Conservation (phyloP, 2,797 vertebrate species). For the Smutsia gigantea region DNA sequence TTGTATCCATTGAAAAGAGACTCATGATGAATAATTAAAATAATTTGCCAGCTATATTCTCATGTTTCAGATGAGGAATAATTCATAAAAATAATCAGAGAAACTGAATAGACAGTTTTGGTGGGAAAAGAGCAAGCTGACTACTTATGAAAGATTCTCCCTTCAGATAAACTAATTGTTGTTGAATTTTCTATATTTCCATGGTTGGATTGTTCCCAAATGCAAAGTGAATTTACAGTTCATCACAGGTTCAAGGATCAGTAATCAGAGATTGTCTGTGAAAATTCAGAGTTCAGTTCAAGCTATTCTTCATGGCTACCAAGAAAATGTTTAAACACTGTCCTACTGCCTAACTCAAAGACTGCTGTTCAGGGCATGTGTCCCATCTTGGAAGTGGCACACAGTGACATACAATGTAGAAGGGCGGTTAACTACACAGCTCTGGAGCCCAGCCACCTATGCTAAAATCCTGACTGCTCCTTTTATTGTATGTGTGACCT, state of each 20-base stretch:
- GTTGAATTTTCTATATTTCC: not conserved
- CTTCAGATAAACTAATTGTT: not conserved
- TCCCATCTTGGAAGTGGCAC: not conserved
- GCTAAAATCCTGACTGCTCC: not conserved
- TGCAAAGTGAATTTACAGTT: not conserved
- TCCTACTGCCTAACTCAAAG: not conserved
- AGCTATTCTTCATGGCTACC: not conserved
- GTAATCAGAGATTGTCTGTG: not conserved
- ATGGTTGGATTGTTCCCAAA: not conserved
- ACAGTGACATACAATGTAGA: not conserved
- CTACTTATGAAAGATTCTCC: not conserved
- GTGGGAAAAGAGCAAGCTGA: not conserved
- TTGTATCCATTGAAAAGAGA: not conserved
- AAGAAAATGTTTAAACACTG: not conserved
- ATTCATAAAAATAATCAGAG: constrained; percentile 34
- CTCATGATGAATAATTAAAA: not conserved
- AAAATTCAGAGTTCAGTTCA: not conserved
- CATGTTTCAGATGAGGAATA: not conserved
- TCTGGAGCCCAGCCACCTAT: not conserved
- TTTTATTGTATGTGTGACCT: not conserved
- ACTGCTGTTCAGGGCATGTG: not conserved
- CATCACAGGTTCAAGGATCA: not conserved
- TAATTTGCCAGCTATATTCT: not conserved
- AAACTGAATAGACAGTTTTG: not conserved
- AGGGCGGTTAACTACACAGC: not conserved